phyloP scores from a whole-genome alignment of 2,113 vertebrate genomes.

The Trachemys scripta region DNA sequence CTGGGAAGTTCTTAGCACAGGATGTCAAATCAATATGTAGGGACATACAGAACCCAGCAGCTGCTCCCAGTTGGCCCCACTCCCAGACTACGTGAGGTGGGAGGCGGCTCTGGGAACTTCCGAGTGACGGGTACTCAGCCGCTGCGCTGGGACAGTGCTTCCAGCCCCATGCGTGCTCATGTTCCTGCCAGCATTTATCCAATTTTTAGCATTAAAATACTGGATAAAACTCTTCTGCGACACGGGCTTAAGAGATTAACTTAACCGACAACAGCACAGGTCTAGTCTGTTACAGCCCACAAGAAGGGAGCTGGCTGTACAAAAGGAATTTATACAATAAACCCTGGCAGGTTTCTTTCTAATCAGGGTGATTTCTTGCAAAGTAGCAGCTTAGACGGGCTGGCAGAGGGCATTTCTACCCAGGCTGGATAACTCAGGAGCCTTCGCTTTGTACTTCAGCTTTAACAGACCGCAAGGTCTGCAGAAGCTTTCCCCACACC shows the following conservation, averaged over 20 bases:
- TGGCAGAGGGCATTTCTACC: background rate
- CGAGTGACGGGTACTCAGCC: background rate
- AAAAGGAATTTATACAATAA: background rate
- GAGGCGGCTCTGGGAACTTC: background rate
- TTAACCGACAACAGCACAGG: background rate
- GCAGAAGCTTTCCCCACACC: background rate
- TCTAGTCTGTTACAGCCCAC: background rate
- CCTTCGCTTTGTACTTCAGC: background rate
- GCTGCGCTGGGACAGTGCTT: background rate
- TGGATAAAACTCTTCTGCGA: background rate
- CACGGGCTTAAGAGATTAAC: background rate
- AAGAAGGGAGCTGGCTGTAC: background rate
- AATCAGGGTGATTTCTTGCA: background rate
- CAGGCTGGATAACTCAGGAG: background rate
- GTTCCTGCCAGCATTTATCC: background rate
- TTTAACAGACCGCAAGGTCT: background rate
- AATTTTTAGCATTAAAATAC: fast-evolving
- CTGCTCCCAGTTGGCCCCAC: background rate
- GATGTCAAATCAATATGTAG: background rate
- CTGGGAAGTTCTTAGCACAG: background rate
- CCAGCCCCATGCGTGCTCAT: fast-evolving
- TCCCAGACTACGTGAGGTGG: background rate
- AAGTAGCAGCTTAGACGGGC: background rate
- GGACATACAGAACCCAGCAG: background rate
- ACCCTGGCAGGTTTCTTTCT: background rate